A percentile compares a stretch with the other conserved stretches of the same genome.
Evolutionary conservation across 2,113 vertebrate species (phyloP).

Genomic region (Oenanthe oenanthe): DNA sequence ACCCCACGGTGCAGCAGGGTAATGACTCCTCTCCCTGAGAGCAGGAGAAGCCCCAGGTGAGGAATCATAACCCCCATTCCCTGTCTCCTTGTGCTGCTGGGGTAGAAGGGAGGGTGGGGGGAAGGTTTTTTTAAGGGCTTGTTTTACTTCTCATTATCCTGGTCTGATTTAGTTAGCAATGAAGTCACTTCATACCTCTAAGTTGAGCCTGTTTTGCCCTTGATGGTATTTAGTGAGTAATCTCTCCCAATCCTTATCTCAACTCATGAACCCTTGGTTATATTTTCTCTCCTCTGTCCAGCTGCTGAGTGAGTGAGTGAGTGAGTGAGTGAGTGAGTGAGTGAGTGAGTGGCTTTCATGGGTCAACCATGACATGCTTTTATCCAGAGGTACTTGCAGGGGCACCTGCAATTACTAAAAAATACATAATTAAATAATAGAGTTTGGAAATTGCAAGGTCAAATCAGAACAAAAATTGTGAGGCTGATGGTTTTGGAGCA

Average conservation of each 20-base stretch:
- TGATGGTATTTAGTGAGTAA: rapidly evolving
- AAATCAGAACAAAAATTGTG: not conserved
- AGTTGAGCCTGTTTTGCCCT: not conserved
- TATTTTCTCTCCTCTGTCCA: not conserved
- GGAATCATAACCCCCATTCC: not conserved
- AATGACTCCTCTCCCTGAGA: not conserved
- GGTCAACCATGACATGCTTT: rapidly evolving
- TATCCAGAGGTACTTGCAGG: not conserved
- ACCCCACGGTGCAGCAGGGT: not conserved
- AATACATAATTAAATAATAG: not conserved
- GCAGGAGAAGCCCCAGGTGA: not conserved
- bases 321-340: not conserved
- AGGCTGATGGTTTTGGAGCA: not conserved
- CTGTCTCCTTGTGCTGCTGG: not conserved
- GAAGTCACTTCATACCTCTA: not conserved
- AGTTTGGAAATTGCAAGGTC: not conserved
- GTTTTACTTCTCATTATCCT: not conserved
- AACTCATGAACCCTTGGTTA: not conserved
- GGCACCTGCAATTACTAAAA: not conserved
- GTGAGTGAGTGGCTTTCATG: not conserved
- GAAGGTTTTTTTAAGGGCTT: not conserved
- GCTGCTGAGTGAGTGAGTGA: not conserved
- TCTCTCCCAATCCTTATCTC: not conserved
- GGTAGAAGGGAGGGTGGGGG: not conserved
- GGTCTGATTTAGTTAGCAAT: not conserved